These are phyloP conservation scores for Heteropelma amictum DNA, from an alignment of 2,888 invertebrate genomes.

Conservation along the genomic window DNA sequence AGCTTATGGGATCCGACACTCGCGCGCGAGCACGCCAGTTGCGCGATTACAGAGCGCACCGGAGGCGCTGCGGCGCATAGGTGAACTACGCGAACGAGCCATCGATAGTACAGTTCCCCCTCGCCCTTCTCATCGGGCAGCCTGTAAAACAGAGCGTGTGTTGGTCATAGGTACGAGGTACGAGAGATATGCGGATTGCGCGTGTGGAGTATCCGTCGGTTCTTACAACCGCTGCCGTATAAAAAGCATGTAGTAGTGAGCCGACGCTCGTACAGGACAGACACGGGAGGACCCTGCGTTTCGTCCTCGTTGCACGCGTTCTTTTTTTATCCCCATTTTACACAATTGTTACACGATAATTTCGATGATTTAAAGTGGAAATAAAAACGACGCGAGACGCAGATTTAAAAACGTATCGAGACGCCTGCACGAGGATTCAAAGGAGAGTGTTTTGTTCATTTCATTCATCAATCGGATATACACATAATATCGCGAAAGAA, in stretches of 20 bases:
- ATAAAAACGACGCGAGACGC: neutral
- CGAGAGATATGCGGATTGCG: too few relatives aligned
- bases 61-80: constrained; percentile 25
- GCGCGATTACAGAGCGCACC: constrained; percentile 13
- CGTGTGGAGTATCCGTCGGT: constrained; percentile 23
- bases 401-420: too few relatives aligned
- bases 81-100: constrained; percentile 40
- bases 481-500: constrained; percentile 25
- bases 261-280: constrained; percentile 50
- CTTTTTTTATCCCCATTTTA: neutral
- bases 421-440: neutral
- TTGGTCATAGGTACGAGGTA: constrained; percentile 40
- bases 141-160: too few relatives aligned
- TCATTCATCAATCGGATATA: constrained; percentile 32
- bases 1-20: too few relatives aligned
- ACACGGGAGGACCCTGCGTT: constrained; percentile 29
- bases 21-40: constrained; percentile 4
- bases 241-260: constrained; percentile 42
- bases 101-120: constrained; percentile 41
- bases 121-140: constrained; percentile 35
- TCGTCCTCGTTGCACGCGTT: neutral
- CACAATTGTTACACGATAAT: neutral
- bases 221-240: constrained; percentile 1
- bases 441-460: neutral
- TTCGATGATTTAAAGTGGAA: neutral